These are phyloP conservation scores for Cecidostiba fungosa DNA, from an alignment of 2,888 invertebrate species.

Conservation along the genomic window DNA sequence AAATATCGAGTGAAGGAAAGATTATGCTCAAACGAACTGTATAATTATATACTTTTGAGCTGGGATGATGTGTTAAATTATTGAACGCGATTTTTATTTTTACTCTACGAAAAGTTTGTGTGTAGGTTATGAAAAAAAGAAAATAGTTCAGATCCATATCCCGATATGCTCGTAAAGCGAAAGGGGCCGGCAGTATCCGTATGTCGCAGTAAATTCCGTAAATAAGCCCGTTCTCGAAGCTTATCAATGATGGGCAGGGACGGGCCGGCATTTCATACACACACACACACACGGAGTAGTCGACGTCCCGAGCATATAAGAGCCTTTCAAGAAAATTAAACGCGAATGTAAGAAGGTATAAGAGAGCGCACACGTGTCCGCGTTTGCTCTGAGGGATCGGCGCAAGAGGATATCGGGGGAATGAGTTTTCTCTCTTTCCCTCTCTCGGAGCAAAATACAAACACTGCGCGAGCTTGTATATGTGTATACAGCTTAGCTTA, in stretches of 20 bases:
- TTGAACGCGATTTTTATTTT: too few species aligned
- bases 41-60: too few species aligned
- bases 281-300: background rate
- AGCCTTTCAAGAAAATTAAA: constrained; percentile 63
- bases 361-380: background rate
- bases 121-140: background rate
- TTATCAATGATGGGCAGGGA: constrained; percentile 42
- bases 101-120: background rate
- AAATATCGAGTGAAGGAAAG: background rate
- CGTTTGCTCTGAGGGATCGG: constrained; percentile 47
- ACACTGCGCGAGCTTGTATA: background rate
- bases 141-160: background rate
- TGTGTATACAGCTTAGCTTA: background rate
- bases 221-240: constrained; percentile 20
- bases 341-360: constrained; percentile 58
- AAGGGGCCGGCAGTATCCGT: background rate
- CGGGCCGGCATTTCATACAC: background rate
- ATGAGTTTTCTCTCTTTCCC: constrained; percentile 32
- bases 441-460: background rate
- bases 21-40: background rate
- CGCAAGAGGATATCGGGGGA: constrained; percentile 41
- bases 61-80: background rate
- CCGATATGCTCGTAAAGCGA: background rate
- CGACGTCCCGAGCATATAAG: constrained; percentile 32
- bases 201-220: constrained; percentile 23